Evolutionary conservation across 2,113 vertebrate species (phyloP).

Genomic region (Eonycteris spelaea): DNA sequence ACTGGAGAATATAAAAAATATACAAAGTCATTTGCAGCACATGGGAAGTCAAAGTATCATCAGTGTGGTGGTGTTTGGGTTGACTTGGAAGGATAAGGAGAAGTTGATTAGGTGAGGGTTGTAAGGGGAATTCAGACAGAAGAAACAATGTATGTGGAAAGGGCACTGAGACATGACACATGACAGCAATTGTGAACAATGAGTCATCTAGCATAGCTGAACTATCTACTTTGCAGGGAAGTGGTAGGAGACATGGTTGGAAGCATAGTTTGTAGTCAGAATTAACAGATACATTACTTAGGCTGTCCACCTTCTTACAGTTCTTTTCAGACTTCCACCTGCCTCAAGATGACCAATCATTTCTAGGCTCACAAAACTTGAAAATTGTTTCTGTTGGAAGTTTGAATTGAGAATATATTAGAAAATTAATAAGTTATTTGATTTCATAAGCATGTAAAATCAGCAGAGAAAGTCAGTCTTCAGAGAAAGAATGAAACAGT

Average conservation of each 20-base stretch:
- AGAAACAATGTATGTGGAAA: background rate
- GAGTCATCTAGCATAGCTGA: background rate
- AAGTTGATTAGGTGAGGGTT: background rate
- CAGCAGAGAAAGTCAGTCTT: background rate
- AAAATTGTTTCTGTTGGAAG: background rate
- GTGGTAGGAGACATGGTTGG: background rate
- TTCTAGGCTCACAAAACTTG: background rate
- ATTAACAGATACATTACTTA: background rate
- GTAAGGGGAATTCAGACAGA: background rate
- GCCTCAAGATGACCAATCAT: background rate
- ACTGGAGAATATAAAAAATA: background rate
- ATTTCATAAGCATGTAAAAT: background rate
- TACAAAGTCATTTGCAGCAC: background rate
- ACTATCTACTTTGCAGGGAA: background rate
- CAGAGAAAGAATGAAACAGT: background rate
- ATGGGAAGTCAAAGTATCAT: background rate
- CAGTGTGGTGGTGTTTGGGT: background rate
- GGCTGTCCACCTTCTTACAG: background rate
- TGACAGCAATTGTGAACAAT: background rate
- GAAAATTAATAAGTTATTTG: no score
- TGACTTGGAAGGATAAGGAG: background rate
- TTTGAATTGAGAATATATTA: background rate
- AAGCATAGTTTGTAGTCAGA: background rate
- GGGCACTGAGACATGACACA: background rate
- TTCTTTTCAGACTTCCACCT: background rate